Conservation (phyloP, 2,113 vertebrate genomes). For the Ursus arctos region DNA sequence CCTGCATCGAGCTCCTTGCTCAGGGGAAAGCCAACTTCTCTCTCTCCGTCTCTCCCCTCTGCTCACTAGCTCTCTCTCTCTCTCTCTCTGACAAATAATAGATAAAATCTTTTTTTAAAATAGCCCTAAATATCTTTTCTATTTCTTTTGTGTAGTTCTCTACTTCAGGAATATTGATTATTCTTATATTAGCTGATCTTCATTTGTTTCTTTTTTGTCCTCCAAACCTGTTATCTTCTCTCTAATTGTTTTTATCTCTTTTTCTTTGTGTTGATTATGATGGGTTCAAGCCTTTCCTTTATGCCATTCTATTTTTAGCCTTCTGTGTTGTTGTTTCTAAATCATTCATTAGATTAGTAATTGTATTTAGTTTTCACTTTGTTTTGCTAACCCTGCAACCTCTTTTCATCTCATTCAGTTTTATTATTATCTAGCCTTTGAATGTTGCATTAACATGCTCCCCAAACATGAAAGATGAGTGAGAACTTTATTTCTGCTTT, state of each 20-base stretch:
- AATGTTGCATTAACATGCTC: fast-evolving
- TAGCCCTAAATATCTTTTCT: background rate
- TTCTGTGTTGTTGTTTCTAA: background rate
- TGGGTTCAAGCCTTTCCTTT: background rate
- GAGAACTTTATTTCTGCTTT: background rate
- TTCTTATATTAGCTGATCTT: background rate
- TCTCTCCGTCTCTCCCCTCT: background rate
- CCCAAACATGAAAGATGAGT: fast-evolving
- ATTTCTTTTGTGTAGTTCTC: background rate
- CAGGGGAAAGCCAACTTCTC: background rate
- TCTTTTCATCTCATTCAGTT: background rate
- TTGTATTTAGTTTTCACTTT: background rate
- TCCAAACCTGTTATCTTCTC: background rate
- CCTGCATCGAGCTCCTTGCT: background rate
- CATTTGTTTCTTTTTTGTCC: background rate
- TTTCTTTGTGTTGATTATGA: fast-evolving
- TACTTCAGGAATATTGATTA: background rate
- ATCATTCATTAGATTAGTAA: background rate
- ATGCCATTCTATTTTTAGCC: background rate
- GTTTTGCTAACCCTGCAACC: background rate
- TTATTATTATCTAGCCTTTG: background rate
- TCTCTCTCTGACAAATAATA: background rate
- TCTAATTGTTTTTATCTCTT: background rate
- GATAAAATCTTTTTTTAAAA: background rate
- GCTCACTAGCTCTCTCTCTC: background rate